A percentile compares a stretch with the other conserved stretches of the same genome.
phyloP scores from a whole-genome alignment of 1,140 invertebrate species.

The Halictus rubicundus region DNA sequence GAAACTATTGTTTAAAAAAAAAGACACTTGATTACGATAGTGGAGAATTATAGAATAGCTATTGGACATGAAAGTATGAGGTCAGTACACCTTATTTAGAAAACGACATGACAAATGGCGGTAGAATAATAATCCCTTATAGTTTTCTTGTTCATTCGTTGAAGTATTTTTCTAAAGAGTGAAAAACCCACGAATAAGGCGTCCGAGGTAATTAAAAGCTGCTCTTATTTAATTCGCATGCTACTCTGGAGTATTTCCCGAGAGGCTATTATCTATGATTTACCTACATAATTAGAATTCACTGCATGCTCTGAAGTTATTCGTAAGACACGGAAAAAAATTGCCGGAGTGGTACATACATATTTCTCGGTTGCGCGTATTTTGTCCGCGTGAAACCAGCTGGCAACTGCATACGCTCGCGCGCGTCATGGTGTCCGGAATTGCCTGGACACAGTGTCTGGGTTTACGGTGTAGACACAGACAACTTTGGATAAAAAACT shows the following conservation, averaged over 20 bases:
- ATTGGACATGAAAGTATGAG: too few species aligned
- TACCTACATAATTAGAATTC: slow-evolving; percentile 42
- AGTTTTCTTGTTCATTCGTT: background rate
- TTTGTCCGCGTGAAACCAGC: background rate
- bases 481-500: too few species aligned
- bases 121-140: background rate
- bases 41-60: too few species aligned
- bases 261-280: slow-evolving; percentile 14
- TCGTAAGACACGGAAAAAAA: slow-evolving; percentile 4
- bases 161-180: background rate
- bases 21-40: too few species aligned
- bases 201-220: background rate
- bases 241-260: background rate
- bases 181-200: background rate
- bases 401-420: background rate
- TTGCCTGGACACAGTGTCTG: too few species aligned
- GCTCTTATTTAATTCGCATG: slow-evolving; percentile 9
- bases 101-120: too few species aligned
- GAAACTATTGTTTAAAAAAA: too few species aligned
- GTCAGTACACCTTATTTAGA: too few species aligned
- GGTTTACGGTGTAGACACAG: too few species aligned
- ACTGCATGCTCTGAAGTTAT: background rate
- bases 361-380: slow-evolving; percentile 15
- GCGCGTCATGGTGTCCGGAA: too few species aligned
- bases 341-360: slow-evolving; percentile 1